These are phyloP conservation scores for Peromyscus melanophrys DNA, from an alignment of 2,797 vertebrate species.

Conservation along the genomic window DNA sequence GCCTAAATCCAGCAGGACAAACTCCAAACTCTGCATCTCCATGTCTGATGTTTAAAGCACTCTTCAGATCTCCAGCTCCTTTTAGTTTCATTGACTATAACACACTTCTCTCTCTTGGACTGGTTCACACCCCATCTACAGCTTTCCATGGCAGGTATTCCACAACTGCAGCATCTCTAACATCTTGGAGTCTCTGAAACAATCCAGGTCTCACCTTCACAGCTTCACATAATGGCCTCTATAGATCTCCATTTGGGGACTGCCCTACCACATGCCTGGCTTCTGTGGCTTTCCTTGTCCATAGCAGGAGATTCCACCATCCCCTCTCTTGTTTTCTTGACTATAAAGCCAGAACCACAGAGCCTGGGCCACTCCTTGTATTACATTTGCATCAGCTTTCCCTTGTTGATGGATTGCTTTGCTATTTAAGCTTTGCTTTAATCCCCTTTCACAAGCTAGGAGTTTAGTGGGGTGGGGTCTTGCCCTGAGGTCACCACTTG, in stretches of 20 bases:
- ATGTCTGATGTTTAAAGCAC: background rate
- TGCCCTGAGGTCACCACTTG: background rate
- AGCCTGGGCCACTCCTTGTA: background rate
- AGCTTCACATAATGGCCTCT: too few species aligned
- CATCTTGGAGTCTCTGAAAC: too few species aligned
- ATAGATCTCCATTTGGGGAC: background rate
- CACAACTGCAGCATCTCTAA: too few species aligned
- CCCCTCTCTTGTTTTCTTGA: background rate
- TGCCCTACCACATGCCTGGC: background rate
- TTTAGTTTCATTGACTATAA: background rate
- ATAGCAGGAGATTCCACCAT: background rate
- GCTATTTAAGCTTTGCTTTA: background rate
- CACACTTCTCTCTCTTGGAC: background rate
- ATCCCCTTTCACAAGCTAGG: background rate
- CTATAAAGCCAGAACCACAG: background rate
- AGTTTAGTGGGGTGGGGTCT: background rate
- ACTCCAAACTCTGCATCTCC: background rate
- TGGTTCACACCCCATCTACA: background rate
- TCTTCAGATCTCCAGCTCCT: background rate
- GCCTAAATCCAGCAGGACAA: background rate
- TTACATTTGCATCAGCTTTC: background rate
- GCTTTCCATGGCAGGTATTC: background rate
- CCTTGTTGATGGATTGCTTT: background rate
- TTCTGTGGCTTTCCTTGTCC: background rate
- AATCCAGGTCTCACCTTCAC: too few species aligned